Conservation (phyloP, 2,797 vertebrate species). For the Menidia menidia region DNA sequence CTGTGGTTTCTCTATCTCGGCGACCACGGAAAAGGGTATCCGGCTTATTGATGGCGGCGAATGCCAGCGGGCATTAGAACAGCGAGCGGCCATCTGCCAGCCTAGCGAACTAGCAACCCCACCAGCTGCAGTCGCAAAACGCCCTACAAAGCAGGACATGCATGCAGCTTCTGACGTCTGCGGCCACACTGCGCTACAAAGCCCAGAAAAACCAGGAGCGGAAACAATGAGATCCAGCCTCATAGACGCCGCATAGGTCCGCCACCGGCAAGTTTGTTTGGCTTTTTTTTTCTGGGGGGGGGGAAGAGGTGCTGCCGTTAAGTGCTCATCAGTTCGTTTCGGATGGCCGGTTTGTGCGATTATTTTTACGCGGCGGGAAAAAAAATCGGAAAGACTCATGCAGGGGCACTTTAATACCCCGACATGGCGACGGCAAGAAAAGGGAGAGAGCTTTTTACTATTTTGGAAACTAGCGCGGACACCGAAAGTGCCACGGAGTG, state of each 20-base stretch:
- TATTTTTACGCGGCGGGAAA: conserved; percentile 69
- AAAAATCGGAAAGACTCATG: conserved; percentile 86
- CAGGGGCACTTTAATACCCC: conserved; percentile 88
- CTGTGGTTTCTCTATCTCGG: conserved; percentile 57
- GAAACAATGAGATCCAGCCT: conserved; percentile 85
- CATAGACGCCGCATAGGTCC: conserved; percentile 80
- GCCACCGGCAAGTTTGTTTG: conserved; percentile 79
- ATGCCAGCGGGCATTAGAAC: conserved; percentile 88
- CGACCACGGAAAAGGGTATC: conserved; percentile 74
- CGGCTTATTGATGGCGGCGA: conserved; percentile 82
- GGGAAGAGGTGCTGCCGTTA: conserved; percentile 59
- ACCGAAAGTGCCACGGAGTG: conserved; percentile 82
- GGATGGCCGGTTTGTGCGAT: conserved; percentile 75
- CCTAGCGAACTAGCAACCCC: conserved; percentile 84
- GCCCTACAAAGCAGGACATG: conserved; percentile 91
- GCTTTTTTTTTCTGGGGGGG: no score
- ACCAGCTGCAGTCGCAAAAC: conserved; percentile 91
- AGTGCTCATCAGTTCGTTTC: conserved; percentile 77
- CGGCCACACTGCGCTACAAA: conserved; percentile 89
- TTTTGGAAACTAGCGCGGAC: conserved; percentile 90
- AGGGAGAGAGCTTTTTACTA: conserved; percentile 89
- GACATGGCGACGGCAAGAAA: conserved; percentile 90
- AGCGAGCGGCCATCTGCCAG: conserved; percentile 89
- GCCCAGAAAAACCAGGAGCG: conserved; percentile 85
- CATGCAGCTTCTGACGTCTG: conserved; percentile 92